Conservation (phyloP, 1,140 invertebrate species). For the Heterodera carotae region DNA sequence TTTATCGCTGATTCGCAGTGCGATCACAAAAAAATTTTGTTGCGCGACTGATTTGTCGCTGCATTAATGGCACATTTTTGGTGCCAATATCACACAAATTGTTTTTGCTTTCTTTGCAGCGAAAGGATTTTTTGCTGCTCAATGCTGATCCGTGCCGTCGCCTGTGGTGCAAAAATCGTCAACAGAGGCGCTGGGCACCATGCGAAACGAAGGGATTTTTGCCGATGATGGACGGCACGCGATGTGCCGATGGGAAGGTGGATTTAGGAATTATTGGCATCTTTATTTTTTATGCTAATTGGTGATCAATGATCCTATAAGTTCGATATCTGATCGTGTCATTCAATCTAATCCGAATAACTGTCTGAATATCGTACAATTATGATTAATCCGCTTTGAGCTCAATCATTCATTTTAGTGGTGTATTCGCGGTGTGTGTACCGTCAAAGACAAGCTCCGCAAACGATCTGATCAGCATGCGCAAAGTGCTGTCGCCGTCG, state of each 20-base stretch:
- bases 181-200: constrained; percentile 37
- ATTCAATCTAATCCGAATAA: no score
- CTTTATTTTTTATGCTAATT: neutral
- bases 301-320: no score
- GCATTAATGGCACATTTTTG: no score
- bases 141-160: constrained; percentile 51
- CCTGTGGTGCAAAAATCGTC: constrained; percentile 59
- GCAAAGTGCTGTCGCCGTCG: no score
- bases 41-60: no score
- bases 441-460: neutral
- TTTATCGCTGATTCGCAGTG: no score
- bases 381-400: no score
- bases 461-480: neutral
- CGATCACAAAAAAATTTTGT: no score
- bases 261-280: neutral
- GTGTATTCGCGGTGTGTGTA: constrained; percentile 23
- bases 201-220: constrained; percentile 58
- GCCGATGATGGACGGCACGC: constrained; percentile 58
- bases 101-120: constrained; percentile 15
- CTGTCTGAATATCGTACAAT: no score
- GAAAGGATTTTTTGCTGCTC: constrained; percentile 21
- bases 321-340: no score
- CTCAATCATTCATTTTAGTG: neutral
- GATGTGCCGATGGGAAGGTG: constrained; percentile 51
- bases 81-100: no score